Conservation (phyloP, 2,797 vertebrate species). For the Graptemys geographica region DNA sequence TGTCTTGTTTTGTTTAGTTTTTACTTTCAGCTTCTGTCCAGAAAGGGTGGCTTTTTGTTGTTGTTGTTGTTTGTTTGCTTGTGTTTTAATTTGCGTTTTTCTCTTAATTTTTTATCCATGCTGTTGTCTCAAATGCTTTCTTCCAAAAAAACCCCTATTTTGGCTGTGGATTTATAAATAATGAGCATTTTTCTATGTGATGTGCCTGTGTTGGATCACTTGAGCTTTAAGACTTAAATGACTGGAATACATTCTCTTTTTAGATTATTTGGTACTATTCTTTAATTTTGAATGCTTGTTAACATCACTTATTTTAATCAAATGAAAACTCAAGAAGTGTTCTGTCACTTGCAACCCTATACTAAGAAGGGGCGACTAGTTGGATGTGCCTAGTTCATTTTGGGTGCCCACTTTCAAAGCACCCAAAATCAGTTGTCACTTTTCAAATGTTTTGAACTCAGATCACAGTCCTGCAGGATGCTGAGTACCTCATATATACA, state of each 20-base stretch:
- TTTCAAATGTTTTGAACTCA: not conserved
- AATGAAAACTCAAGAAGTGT: not conserved
- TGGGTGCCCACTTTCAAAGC: not conserved
- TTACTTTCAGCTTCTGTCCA: not conserved
- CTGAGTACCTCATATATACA: not conserved
- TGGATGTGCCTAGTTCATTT: not conserved
- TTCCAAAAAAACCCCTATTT: not conserved
- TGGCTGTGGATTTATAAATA: not conserved
- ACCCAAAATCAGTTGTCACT: not conserved
- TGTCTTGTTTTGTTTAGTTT: not conserved
- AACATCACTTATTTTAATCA: not conserved
- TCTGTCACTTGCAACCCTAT: fast-evolving
- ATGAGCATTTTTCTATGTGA: not conserved
- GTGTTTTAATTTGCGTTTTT: not conserved
- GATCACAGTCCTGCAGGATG: not conserved
- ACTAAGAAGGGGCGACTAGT: not conserved
- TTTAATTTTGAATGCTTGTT: not conserved
- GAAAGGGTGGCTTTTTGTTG: not conserved
- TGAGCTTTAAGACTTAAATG: not conserved
- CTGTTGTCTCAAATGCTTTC: not conserved
- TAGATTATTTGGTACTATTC: not conserved
- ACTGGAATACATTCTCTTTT: not conserved
- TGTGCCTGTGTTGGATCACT: not conserved
- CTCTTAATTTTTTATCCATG: not conserved
- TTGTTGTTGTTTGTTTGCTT: not conserved